These are phyloP conservation scores for Aulostomus chinensis DNA, from an alignment of 2,797 vertebrate genomes.

Conservation along the genomic window DNA sequence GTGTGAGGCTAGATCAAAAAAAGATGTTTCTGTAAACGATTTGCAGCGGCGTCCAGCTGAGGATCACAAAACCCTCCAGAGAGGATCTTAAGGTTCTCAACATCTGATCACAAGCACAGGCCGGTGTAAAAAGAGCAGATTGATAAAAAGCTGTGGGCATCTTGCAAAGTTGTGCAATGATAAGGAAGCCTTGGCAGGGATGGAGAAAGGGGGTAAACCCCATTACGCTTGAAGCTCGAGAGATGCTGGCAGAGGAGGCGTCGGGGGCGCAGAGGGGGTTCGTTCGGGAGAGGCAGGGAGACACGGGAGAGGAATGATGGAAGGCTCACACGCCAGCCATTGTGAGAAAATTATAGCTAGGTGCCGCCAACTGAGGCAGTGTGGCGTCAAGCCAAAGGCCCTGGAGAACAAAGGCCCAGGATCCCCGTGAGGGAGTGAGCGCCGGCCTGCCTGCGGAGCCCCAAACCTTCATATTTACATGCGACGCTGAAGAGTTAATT, in stretches of 20 bases:
- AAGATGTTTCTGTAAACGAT: slow-evolving; percentile 39
- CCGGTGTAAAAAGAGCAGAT: too few relatives aligned
- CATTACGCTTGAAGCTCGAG: slow-evolving; percentile 17
- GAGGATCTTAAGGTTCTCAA: slow-evolving; percentile 12
- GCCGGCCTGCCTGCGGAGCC: slow-evolving; percentile 47
- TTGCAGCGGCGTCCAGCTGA: slow-evolving; percentile 17
- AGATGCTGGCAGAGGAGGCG: slow-evolving; percentile 26
- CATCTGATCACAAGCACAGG: slow-evolving; percentile 48
- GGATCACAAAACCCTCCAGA: slow-evolving; percentile 29
- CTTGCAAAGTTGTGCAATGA: too few relatives aligned
- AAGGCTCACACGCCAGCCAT: slow-evolving; percentile 76
- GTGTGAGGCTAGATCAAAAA: slow-evolving; percentile 10
- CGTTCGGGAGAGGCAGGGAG: slow-evolving; percentile 25
- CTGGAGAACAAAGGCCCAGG: slow-evolving; percentile 70
- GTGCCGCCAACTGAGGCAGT: slow-evolving; percentile 71
- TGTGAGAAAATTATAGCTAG: slow-evolving; percentile 75
- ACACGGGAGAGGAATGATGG: slow-evolving; percentile 62
- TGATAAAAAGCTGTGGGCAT: too few relatives aligned
- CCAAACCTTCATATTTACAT: slow-evolving; percentile 77
- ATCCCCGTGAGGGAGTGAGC: slow-evolving; percentile 54
- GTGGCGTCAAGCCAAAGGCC: slow-evolving; percentile 71
- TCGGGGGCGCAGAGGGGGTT: slow-evolving; percentile 11
- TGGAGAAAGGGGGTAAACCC: slow-evolving; percentile 24
- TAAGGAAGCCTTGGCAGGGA: slow-evolving; percentile 31
- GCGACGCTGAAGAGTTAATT: slow-evolving; percentile 77